Percentiles rank a stretch among this genome's conserved stretches.
Evolutionary conservation across 2,113 vertebrate genomes (phyloP).

Genomic region (Puntigrus tetrazona): DNA sequence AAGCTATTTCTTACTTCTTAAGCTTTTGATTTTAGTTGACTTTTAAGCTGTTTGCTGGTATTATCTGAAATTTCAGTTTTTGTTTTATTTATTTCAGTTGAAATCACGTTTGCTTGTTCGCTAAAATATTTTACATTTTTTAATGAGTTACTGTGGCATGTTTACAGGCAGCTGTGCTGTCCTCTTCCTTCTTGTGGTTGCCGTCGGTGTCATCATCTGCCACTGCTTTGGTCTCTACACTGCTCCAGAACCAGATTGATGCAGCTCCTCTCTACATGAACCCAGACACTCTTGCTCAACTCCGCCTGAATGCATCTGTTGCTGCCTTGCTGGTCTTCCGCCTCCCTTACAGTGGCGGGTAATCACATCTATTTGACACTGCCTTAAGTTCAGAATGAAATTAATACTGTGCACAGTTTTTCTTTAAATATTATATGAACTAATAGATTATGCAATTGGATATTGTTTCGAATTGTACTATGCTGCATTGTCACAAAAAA

Average conservation of each 20-base stretch:
- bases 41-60: too few relatives aligned
- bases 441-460: not conserved
- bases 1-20: not conserved
- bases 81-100: not conserved
- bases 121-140: not conserved
- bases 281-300: conserved; percentile 81
- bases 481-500: not conserved
- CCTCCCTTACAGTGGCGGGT: conserved; percentile 83
- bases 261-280: conserved; percentile 86
- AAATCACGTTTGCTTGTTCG: not conserved
- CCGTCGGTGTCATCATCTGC: conserved; percentile 84
- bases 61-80: too few relatives aligned
- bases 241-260: conserved; percentile 82
- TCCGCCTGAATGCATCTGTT: conserved; percentile 83
- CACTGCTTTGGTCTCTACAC: conserved; percentile 77
- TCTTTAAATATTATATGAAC: not conserved
- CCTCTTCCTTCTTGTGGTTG: conserved; percentile 79
- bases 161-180: conserved; percentile 74
- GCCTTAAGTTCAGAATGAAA: not conserved
- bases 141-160: not conserved
- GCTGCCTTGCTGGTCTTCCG: conserved; percentile 82
- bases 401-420: not conserved
- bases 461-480: not conserved
- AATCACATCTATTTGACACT: not conserved
- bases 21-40: not conserved